These are phyloP conservation scores for Cheilosia soror DNA, from an alignment of 2,888 invertebrate genomes.

Conservation along the genomic window DNA sequence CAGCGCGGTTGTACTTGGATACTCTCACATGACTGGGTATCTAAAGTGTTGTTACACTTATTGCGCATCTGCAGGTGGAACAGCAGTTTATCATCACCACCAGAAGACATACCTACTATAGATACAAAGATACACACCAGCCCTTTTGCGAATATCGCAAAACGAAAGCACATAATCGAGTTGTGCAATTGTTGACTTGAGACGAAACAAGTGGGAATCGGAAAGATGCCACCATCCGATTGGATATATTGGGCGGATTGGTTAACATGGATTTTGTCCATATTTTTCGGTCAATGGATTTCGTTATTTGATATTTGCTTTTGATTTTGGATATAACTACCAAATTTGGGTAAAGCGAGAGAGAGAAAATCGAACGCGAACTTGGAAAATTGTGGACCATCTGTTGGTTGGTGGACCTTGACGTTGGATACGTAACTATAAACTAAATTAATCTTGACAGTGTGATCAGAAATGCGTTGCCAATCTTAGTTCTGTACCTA, in stretches of 20 bases:
- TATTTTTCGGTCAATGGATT: constrained; percentile 41
- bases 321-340: constrained; percentile 46
- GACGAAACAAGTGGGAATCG: constrained; percentile 6
- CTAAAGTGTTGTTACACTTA: constrained; percentile 37
- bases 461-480: too few relatives aligned
- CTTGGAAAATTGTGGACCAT: constrained; percentile 32
- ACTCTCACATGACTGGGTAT: constrained; percentile 36
- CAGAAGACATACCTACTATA: background rate
- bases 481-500: too few relatives aligned
- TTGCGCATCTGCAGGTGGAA: constrained; percentile 70
- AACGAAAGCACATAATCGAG: background rate
- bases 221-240: constrained; percentile 5
- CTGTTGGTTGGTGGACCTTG: constrained; percentile 42
- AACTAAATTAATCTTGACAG: too few relatives aligned
- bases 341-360: constrained; percentile 53
- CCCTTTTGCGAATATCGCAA: constrained; percentile 24
- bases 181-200: constrained; percentile 4
- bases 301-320: constrained; percentile 45
- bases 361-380: constrained; percentile 26
- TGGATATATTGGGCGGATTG: constrained; percentile 57
- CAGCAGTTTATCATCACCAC: constrained; percentile 30
- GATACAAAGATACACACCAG: constrained; percentile 1
- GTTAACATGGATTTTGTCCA: constrained; percentile 52
- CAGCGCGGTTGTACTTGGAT: constrained; percentile 16
- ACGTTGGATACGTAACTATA: background rate